A percentile compares a stretch with the other conserved stretches of the same genome.
phyloP scores from a whole-genome alignment of 1,140 invertebrate species.

The Atopsyche davidsoni region DNA sequence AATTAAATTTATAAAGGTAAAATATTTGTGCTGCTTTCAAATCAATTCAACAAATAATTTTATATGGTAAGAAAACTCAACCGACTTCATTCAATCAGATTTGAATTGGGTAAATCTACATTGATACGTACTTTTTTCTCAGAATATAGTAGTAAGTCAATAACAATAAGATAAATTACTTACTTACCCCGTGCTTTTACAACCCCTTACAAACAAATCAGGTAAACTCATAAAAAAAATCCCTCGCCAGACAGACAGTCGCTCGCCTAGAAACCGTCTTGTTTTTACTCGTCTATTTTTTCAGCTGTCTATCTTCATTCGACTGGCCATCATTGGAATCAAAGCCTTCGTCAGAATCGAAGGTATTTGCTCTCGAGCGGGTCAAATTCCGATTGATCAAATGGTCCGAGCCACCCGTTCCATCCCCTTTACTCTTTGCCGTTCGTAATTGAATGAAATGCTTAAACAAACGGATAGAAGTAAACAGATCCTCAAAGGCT shows the following conservation, averaged over 20 bases:
- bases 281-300: constrained; percentile 26
- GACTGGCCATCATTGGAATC: constrained; percentile 24
- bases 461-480: constrained; percentile 31
- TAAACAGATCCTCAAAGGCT: constrained; percentile 31
- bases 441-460: constrained; percentile 32
- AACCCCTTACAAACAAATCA: too few relatives aligned
- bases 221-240: constrained; percentile 7
- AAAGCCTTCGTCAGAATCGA: constrained; percentile 15
- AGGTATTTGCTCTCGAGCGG: constrained; percentile 26
- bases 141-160: too few relatives aligned
- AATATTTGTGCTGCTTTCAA: too few relatives aligned
- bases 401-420: constrained; percentile 10
- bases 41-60: too few relatives aligned
- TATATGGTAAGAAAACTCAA: too few relatives aligned
- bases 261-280: constrained; percentile 16
- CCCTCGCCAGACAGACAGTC: not conserved
- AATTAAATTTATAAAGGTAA: too few relatives aligned
- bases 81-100: too few relatives aligned
- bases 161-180: too few relatives aligned
- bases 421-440: constrained; percentile 26
- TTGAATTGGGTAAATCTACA: too few relatives aligned
- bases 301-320: not conserved
- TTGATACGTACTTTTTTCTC: too few relatives aligned
- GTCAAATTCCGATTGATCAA: constrained; percentile 28
- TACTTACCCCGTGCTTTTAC: too few relatives aligned